Evolutionary conservation across 2,888 invertebrate species (phyloP).

Genomic region (Nudaria mundana): DNA sequence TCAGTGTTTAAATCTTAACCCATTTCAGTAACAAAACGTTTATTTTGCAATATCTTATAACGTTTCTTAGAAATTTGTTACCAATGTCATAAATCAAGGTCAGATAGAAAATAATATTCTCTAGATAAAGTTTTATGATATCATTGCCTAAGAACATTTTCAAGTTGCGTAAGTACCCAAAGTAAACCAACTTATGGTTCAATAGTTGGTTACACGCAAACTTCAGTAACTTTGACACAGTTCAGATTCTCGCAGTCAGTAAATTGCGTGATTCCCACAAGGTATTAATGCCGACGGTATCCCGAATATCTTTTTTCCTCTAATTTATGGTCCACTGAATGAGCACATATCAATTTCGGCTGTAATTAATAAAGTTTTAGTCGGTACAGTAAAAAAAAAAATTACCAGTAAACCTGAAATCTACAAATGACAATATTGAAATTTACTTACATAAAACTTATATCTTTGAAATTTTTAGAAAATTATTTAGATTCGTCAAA

Average conservation of each 20-base stretch:
- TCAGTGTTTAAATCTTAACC: no score
- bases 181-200: constrained; percentile 15
- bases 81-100: no score
- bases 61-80: no score
- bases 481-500: no score
- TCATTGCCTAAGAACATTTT: no score
- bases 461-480: no score
- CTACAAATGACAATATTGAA: neutral
- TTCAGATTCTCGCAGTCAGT: constrained; percentile 43
- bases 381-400: no score
- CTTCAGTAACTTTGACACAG: constrained; percentile 42
- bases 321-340: constrained; percentile 52
- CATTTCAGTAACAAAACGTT: no score
- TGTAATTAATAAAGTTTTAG: constrained; percentile 40
- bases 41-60: no score
- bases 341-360: constrained; percentile 31
- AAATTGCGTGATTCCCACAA: constrained; percentile 44
- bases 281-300: constrained; percentile 44
- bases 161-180: constrained; percentile 3
- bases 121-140: neutral
- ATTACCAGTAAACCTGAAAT: neutral
- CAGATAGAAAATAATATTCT: neutral
- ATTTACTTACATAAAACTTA: no score
- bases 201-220: constrained; percentile 38
- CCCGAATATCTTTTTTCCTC: constrained; percentile 49